Percentiles rank a stretch among this genome's conserved stretches.
Conservation (phyloP, 2,888 invertebrate species). For the Erebia palarica region DNA sequence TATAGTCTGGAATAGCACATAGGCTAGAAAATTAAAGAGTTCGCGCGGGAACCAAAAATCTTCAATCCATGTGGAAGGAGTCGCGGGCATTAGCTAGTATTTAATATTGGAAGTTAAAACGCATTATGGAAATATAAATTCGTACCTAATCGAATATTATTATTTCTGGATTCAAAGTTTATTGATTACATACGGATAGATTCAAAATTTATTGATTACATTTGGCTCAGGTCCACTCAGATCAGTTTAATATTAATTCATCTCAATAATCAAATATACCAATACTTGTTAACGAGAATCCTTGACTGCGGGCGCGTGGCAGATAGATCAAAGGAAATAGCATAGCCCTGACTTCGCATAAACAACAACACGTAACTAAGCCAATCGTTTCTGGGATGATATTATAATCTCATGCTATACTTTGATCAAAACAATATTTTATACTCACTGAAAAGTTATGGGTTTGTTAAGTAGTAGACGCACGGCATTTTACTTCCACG, state of each 20-base stretch:
- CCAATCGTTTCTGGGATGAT: slow-evolving; percentile 39
- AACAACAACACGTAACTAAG: slow-evolving; percentile 43
- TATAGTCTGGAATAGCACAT: no score
- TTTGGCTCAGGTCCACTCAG: slow-evolving; percentile 1
- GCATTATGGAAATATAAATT: no score
- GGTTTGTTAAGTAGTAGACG: slow-evolving; percentile 5
- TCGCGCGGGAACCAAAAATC: no score
- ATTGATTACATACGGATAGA: not conserved
- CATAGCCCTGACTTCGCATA: slow-evolving; percentile 51
- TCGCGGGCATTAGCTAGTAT: no score
- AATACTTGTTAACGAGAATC: slow-evolving; percentile 35
- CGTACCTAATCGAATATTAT: not conserved
- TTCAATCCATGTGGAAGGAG: no score
- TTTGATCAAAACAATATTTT: slow-evolving; percentile 13
- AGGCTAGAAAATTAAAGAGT: no score
- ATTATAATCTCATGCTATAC: slow-evolving; percentile 21
- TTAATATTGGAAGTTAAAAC: no score
- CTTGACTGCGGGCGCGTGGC: slow-evolving; percentile 46
- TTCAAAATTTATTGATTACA: not conserved
- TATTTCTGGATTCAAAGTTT: not conserved
- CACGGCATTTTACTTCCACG: no score
- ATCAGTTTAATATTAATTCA: slow-evolving; percentile 25
- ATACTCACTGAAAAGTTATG: not conserved
- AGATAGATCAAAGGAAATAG: slow-evolving; percentile 50
- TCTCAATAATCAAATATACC: slow-evolving; percentile 31